Evolutionary conservation across 2,113 vertebrate species (phyloP), one percentile per base, ranked within the genome.

Genomic region (Ptilorrhoa leucosticta): DNA sequence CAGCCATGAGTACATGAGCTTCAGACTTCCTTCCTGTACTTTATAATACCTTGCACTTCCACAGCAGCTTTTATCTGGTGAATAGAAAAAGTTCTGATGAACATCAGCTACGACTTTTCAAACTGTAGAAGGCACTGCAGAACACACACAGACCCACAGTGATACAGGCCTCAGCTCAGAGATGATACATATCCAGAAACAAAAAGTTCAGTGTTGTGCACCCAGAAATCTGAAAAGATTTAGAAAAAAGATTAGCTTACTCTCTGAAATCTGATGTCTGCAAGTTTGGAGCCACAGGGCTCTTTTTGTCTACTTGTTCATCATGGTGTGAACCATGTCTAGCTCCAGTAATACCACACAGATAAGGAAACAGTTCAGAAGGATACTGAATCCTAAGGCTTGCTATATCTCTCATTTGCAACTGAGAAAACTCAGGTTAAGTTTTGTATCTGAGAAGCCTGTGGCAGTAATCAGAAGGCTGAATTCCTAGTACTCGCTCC

Each of bases 21-120:
- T 93, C 90, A 96, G 77, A 79, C 88, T 96, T 94, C 82, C 89
- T 95, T 94, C 86, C 94, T 87, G 54, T 42, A 73, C 81, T 96
- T 96, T 92, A 86, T 50, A 95, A 60, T 16, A 44, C 64, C 71
- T 83, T 91, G 65, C 60, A 78, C 72, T 92, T 95, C 83, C 88
- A 94, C 48, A 39, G 40, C 2, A 18, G 72, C 76, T 96, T 96
- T 96, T 90, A 94, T 92, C 83, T 83, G 39, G 40, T 23, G 18
- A 89, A 61, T 35, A 72, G 60, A 90, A 90, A 89, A 76, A 65
- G 64, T 75, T 75, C 83, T 92, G 69, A 94, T 53, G 60, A 92
- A 84, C 80, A 47, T 93, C 91, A 94, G 58, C 70, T 63, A 81
- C 13, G 48, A 58, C 40, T 92, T 87, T 69, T 58, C 44, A n/a